These are phyloP conservation scores for Smittia aterrima DNA, from an alignment of 2,888 invertebrate genomes.

Conservation along the genomic window DNA sequence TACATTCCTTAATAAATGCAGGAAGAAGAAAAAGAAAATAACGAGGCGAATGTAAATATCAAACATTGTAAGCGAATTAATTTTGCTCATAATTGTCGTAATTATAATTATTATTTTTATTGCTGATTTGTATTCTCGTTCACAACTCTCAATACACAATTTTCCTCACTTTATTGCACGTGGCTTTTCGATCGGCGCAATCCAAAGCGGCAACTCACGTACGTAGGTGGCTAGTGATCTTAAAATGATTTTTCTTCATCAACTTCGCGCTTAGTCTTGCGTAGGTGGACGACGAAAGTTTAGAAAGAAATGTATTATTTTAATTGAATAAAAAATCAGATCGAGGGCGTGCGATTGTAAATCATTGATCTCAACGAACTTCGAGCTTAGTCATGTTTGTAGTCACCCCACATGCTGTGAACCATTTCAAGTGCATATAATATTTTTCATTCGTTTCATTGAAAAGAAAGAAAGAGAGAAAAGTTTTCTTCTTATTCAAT, in stretches of 20 bases:
- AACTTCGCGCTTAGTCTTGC: neutral
- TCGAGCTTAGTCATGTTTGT: neutral
- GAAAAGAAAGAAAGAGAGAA: neutral
- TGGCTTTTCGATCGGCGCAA: neutral
- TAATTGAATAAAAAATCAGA: neutral
- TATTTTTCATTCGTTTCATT: neutral
- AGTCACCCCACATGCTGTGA: neutral
- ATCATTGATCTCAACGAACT: neutral
- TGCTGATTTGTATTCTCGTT: neutral
- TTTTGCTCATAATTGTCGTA: neutral
- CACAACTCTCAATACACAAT: neutral
- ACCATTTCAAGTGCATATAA: neutral
- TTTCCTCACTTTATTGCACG: neutral
- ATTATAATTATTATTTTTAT: neutral
- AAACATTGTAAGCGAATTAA: neutral
- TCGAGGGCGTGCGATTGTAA: neutral
- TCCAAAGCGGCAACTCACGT: neutral
- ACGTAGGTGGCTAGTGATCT: neutral
- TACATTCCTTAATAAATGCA: neutral
- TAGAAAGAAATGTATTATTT: neutral
- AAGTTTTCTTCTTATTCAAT: neutral
- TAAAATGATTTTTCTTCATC: neutral
- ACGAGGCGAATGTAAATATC: neutral
- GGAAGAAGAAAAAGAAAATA: constrained; percentile 3
- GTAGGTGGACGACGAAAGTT: constrained; percentile 15